Evolutionary conservation across 2,113 vertebrate species (phyloP).

Genomic region (Rhea americana): DNA sequence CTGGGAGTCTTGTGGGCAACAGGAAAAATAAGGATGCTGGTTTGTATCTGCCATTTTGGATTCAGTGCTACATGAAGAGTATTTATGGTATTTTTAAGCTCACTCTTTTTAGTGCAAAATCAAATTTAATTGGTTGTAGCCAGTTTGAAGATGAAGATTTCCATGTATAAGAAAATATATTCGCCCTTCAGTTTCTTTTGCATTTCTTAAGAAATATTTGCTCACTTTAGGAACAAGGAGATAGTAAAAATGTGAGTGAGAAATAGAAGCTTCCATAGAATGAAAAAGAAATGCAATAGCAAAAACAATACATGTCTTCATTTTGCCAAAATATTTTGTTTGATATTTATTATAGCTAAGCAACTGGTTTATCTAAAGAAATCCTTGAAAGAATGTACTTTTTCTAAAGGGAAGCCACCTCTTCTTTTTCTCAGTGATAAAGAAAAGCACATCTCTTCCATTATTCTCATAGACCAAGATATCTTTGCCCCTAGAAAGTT

Average conservation of each 20-base stretch:
- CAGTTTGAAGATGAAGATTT: neutral
- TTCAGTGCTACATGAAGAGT: neutral
- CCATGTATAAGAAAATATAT: neutral
- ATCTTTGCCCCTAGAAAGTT: neutral
- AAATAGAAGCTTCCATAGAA: neutral
- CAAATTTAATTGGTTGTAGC: neutral
- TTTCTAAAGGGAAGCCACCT: neutral
- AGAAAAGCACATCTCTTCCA: slow-evolving; percentile 2
- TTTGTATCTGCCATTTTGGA: slow-evolving; percentile 38
- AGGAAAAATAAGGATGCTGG: neutral
- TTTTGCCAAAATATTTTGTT: neutral
- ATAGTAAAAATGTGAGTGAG: slow-evolving; percentile 4
- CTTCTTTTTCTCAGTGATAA: neutral
- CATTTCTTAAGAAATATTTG: neutral
- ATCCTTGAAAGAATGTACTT: neutral
- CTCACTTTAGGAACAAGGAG: neutral
- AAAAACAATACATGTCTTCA: neutral
- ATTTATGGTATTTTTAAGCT: neutral
- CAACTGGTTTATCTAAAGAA: neutral
- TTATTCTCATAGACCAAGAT: neutral
- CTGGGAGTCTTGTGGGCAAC: neutral
- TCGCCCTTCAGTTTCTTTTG: neutral
- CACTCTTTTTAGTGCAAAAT: neutral
- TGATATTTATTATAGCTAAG: neutral
- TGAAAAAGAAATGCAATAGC: neutral